These are phyloP conservation scores for Tenualosa ilisha DNA, from an alignment of 2,797 vertebrate genomes.

Conservation along the genomic window DNA sequence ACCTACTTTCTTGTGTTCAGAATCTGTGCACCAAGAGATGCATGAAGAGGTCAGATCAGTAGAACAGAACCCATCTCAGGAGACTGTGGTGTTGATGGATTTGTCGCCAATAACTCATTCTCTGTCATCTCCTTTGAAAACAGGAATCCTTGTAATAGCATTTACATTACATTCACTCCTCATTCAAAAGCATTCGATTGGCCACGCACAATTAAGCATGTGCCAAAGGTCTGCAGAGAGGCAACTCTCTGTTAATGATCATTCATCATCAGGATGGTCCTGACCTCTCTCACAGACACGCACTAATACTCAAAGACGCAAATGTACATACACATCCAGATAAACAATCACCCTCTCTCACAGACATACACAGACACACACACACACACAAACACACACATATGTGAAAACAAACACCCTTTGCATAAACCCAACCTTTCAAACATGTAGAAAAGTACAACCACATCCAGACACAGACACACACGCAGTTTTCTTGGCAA, in stretches of 20 bases:
- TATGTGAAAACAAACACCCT: too few species aligned
- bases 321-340: not conserved
- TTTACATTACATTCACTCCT: not conserved
- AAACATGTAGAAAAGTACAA: not conserved
- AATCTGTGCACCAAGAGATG: too few species aligned
- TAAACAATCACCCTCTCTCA: not conserved
- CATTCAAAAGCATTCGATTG: not conserved
- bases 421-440: not conserved
- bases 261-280: not conserved
- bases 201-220: not conserved
- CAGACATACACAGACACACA: not conserved
- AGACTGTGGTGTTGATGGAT: not conserved
- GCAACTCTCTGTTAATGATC: not conserved
- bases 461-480: not conserved
- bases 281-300: not conserved
- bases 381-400: not conserved
- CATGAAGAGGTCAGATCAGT: too few species aligned
- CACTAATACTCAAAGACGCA: not conserved
- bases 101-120: not conserved
- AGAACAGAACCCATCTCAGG: not conserved
- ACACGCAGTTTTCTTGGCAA: not conserved
- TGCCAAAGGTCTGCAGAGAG: not conserved
- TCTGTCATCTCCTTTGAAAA: not conserved
- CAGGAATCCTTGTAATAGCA: not conserved
- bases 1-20: too few species aligned